Base-by-base conservation (phyloP, 2,888 invertebrate species). In the Drosophila borealis region DNA sequence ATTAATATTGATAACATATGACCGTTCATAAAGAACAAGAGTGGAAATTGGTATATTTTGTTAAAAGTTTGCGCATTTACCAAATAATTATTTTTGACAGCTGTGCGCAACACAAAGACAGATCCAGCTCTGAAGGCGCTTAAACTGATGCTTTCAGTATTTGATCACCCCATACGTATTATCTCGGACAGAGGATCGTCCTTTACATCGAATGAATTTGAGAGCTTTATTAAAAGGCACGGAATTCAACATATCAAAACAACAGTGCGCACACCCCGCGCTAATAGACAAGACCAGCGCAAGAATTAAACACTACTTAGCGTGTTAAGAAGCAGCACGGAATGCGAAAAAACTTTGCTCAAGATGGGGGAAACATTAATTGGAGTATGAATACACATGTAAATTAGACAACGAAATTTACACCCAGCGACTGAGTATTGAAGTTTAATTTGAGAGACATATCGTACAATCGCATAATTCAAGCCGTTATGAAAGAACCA, bases 301-400 rank as follows among this genome's bases (percentile, higher is more conserved):
- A 50, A 39, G 37, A 50, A 50, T 10, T 37, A 36, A 37, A 50
- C 50, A 5, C 36, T 50, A 13, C 37, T 50, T 19, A 39, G 4
- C 21, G 50, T 21, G 8, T 11, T 25, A n/a, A 50, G 21, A 11
- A 50, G 17, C 5, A 37, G 50, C 21, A 50, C 37, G 14, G 21
- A 50, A 10, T 9, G 13, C 19, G 13, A 50, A 50, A 8, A 5
- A 50, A 11, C 17, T 50, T n/a, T 25, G 37, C 39, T 37, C 36
- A 50, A n/a, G 13, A 39, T 6, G 11, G 37, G 3, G 37, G 9
- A 6, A 50, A 50, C 5, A 50, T 50, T 17, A 37, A 41, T 25
- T 50, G 50, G 50, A 21, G 50, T 21, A 50, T 50, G n/a, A 50
- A 50, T 21, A 19, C 37, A 21, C 50, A 21, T 21, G 21, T 4